Evolutionary conservation across 2,113 vertebrate genomes (phyloP).

Genomic region (Gadus chalcogrammus): DNA sequence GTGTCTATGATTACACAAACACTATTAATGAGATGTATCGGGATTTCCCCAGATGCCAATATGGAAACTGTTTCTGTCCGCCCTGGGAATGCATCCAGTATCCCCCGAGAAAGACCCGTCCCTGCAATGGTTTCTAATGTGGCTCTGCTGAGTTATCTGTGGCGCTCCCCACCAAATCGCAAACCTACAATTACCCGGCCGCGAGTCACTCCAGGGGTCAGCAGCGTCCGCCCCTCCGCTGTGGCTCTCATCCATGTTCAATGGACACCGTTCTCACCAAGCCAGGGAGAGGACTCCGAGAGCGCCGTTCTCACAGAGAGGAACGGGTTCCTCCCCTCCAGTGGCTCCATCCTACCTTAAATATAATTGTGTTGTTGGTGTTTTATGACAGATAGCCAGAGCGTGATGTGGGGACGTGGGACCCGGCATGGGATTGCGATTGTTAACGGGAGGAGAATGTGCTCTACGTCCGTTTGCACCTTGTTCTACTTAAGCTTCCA

Average conservation of each 20-base stretch:
- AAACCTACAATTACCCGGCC: constrained; percentile 36
- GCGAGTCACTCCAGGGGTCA: constrained; percentile 25
- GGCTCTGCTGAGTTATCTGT: constrained; percentile 26
- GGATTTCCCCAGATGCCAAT: constrained; percentile 42
- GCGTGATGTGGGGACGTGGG: no score
- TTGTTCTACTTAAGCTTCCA: neutral
- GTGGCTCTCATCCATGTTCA: no score
- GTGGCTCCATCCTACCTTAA: no score
- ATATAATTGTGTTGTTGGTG: no score
- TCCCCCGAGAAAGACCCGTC: constrained; percentile 21
- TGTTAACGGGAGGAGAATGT: neutral
- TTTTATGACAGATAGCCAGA: no score
- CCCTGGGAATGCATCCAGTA: constrained; percentile 21
- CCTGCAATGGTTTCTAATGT: constrained; percentile 30
- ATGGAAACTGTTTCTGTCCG: constrained; percentile 37
- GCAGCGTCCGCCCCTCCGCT: no score
- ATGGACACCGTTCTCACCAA: no score
- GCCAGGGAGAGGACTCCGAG: no score
- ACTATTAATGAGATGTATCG: constrained; percentile 26
- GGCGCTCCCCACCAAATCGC: constrained; percentile 34
- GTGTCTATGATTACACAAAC: constrained; percentile 46
- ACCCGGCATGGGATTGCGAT: no score
- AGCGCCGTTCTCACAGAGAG: no score
- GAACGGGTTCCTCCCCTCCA: no score
- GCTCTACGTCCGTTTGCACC: neutral